Evolutionary conservation across 2,797 vertebrate species (phyloP).

Genomic region (Arrhamphus sclerolepis): DNA sequence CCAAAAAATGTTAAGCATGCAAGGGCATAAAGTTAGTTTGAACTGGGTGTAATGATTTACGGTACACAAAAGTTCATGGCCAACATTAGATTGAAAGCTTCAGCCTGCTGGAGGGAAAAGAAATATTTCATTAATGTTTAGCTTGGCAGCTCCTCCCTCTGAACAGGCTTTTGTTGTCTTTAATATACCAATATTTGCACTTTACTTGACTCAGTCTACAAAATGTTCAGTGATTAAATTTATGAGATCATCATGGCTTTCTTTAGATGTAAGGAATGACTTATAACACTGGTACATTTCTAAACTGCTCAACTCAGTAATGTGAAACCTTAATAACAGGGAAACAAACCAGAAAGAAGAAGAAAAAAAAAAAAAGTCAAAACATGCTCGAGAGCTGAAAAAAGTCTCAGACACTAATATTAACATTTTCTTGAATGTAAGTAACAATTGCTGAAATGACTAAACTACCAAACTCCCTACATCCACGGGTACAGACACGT

Average conservation of each 20-base stretch:
- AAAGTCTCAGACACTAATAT: too few relatives aligned
- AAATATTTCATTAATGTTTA: constrained; percentile 71
- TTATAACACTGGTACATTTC: background rate
- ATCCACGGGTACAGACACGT: background rate
- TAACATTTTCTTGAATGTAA: too few relatives aligned
- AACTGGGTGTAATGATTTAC: constrained; percentile 73
- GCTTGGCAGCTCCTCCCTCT: constrained; percentile 36
- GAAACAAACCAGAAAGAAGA: too few relatives aligned
- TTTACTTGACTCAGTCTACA: constrained; percentile 7
- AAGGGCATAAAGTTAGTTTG: constrained; percentile 36
- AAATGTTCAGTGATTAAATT: background rate
- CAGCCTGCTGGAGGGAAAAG: constrained; percentile 36
- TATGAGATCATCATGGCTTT: too few relatives aligned
- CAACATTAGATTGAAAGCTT: constrained; percentile 59
- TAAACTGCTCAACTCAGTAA: background rate
- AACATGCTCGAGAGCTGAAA: too few relatives aligned
- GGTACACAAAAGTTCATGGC: constrained; percentile 63
- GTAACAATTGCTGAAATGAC: too few relatives aligned
- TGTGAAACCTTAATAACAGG: background rate
- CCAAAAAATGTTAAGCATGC: constrained; percentile 56
- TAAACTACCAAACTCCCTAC: too few relatives aligned
- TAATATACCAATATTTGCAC: constrained; percentile 53
- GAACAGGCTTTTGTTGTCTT: constrained; percentile 36
- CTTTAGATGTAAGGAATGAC: too few relatives aligned
- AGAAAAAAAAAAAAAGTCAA: too few relatives aligned